These are phyloP conservation scores for Ectropis grisescens DNA, from an alignment of 1,140 invertebrate genomes.

Conservation along the genomic window DNA sequence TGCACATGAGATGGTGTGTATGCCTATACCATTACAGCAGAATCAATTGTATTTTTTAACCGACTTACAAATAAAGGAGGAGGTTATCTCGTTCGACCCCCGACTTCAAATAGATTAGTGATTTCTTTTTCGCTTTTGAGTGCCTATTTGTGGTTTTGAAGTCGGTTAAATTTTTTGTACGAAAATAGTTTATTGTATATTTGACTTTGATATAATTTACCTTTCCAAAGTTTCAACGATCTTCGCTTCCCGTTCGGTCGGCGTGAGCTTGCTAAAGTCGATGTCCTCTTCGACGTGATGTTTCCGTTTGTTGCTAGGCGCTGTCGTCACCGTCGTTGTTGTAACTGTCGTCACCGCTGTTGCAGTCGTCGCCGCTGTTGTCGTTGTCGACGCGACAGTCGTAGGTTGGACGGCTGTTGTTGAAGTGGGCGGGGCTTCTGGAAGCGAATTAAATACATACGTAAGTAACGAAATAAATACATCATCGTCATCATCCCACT, in stretches of 20 bases:
- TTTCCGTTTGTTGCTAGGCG: conserved; percentile 32
- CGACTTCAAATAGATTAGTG: no score
- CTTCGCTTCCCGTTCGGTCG: conserved; percentile 33
- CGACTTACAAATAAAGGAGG: no score
- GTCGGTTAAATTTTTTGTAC: no score
- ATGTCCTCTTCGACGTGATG: conserved; percentile 10
- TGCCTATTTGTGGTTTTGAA: no score
- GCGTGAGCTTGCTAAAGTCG: conserved; percentile 17
- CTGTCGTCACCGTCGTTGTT: no score
- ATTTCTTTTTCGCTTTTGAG: no score
- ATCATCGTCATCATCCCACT: neutral
- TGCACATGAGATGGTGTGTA: no score
- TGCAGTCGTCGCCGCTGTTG: conserved; percentile 3
- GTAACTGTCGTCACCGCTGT: conserved; percentile 5
- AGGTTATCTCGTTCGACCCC: no score
- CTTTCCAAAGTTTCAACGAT: conserved; percentile 34
- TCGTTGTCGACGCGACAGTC: conserved; percentile 1
- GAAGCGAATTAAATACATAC: neutral
- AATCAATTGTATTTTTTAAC: no score
- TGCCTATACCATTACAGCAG: no score
- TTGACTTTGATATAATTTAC: no score
- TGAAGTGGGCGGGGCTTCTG: conserved; percentile 8
- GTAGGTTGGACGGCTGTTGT: neutral
- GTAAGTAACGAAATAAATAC: neutral
- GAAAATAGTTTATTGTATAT: no score